These are phyloP conservation scores for Tetranychus truncatus DNA, from an alignment of 2,888 invertebrate genomes.

Conservation along the genomic window DNA sequence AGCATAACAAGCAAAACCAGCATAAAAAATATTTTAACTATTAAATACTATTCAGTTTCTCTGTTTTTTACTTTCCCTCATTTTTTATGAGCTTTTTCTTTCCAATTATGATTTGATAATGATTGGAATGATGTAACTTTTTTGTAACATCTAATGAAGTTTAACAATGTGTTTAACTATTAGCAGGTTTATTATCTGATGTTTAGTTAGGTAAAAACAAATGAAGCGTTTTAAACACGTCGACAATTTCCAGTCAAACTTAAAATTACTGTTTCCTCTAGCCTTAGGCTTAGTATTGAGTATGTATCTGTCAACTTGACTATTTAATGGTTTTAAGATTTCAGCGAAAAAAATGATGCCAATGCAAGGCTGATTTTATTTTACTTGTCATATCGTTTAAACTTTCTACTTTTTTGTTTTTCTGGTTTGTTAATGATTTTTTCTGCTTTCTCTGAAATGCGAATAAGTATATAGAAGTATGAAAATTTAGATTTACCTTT, in stretches of 20 bases:
- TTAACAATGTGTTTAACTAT: not conserved
- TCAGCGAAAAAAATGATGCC: not conserved
- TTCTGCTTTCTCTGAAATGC: not conserved
- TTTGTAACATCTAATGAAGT: too few relatives aligned
- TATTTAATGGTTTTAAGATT: not conserved
- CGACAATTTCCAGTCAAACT: not conserved
- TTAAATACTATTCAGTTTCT: too few relatives aligned
- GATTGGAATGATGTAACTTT: too few relatives aligned
- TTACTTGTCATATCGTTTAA: not conserved
- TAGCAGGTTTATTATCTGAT: not conserved
- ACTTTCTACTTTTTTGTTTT: not conserved
- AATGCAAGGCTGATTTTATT: not conserved
- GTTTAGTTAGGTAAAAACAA: not conserved
- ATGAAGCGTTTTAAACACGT: not conserved
- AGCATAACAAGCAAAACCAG: not conserved
- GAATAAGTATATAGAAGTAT: not conserved
- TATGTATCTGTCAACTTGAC: not conserved
- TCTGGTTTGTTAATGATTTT: not conserved
- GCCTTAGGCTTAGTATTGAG: not conserved
- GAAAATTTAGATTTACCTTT: slow-evolving; percentile 26
- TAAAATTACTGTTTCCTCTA: not conserved
- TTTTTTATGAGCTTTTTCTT: too few relatives aligned
- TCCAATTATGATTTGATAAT: too few relatives aligned
- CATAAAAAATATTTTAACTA: too few relatives aligned
- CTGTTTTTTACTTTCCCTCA: too few relatives aligned